Percentiles rank a stretch among this genome's conserved stretches.
phyloP scores from a whole-genome alignment of 2,888 invertebrate genomes.

The Tuberolachnus salignus region DNA sequence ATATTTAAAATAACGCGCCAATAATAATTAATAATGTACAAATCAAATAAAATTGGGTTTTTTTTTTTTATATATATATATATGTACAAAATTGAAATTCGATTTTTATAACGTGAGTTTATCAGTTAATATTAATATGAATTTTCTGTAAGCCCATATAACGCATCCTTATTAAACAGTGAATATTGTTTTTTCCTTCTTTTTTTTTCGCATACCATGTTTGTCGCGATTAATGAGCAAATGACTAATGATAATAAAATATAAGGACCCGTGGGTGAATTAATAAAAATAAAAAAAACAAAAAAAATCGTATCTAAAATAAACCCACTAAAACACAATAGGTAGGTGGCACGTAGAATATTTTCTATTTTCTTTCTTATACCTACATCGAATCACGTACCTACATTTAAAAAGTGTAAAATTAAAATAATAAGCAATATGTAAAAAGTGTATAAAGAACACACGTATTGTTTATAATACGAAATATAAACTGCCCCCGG shows the following conservation, averaged over 20 bases:
- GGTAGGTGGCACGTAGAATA: background rate
- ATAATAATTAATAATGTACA: too few species aligned
- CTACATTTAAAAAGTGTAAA: slow-evolving; percentile 27
- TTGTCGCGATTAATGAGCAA: background rate
- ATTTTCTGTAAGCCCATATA: too few species aligned
- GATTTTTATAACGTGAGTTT: too few species aligned
- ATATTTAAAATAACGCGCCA: too few species aligned
- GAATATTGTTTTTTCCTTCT: too few species aligned
- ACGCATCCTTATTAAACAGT: too few species aligned
- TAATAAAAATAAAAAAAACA: too few species aligned
- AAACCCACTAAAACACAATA: slow-evolving; percentile 10
- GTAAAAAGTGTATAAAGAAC: slow-evolving; percentile 16
- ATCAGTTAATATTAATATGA: too few species aligned
- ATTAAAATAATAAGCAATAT: slow-evolving; percentile 21
- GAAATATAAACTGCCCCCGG: slow-evolving; percentile 25
- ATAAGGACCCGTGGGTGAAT: background rate
- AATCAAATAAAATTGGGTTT: too few species aligned
- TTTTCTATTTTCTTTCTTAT: slow-evolving; percentile 6
- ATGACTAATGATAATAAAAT: background rate
- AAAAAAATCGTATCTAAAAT: background rate
- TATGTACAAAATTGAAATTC: too few species aligned
- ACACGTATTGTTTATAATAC: slow-evolving; percentile 43
- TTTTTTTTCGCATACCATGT: background rate
- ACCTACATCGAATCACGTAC: slow-evolving; percentile 25
- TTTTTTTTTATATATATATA: too few species aligned